phyloP scores from a whole-genome alignment of 2,113 vertebrate species.

The Microcebus ravelobensis region DNA sequence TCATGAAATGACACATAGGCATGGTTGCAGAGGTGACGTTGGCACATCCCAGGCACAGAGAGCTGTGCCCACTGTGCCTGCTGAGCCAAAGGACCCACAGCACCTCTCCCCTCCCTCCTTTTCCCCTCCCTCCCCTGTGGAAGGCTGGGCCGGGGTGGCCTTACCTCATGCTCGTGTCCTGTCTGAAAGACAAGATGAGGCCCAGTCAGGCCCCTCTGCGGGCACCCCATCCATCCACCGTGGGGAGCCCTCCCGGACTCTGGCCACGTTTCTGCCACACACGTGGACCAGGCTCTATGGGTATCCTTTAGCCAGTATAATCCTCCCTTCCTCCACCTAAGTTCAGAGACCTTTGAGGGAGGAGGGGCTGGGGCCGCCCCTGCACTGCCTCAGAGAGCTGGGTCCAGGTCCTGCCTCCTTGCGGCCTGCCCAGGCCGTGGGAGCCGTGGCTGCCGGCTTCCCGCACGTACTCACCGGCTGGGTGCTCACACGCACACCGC shows the following conservation, averaged over 20 bases:
- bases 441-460: not conserved
- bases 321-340: not conserved
- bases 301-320: not conserved
- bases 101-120: too few species aligned
- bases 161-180: slow-evolving; percentile 50
- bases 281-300: not conserved
- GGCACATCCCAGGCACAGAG: not conserved
- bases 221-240: not conserved
- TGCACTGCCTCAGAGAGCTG: too few species aligned
- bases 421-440: not conserved
- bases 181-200: slow-evolving; percentile 57
- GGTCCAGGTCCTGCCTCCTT: not conserved
- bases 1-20: not conserved
- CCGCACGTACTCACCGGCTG: not conserved
- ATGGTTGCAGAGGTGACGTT: not conserved
- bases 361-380: not conserved
- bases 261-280: not conserved
- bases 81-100: not conserved
- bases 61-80: too few species aligned
- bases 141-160: not conserved
- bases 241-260: not conserved
- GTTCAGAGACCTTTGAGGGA: not conserved
- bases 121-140: not conserved
- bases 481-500: not conserved
- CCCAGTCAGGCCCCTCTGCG: not conserved